Percentiles rank a stretch among this genome's conserved stretches.
These are phyloP conservation scores for Drosophila simulans DNA, from an alignment of 1,140 invertebrate species.

Conservation along the genomic window DNA sequence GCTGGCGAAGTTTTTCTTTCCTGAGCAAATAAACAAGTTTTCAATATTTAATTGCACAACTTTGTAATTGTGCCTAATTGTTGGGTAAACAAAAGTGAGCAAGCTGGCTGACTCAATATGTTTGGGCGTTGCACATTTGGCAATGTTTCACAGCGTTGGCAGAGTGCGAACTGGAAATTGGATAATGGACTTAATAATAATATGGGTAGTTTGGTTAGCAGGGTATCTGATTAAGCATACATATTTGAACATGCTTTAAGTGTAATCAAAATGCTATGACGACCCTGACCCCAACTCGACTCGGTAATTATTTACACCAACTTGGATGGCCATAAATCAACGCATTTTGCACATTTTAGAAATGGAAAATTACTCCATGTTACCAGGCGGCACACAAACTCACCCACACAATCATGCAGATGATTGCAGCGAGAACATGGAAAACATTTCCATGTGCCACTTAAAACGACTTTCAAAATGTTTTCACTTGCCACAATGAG, in stretches of 20 bases:
- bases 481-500: conserved; percentile 68
- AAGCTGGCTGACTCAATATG: conserved; percentile 56
- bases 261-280: conserved; percentile 32
- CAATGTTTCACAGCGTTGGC: conserved; percentile 18
- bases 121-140: conserved; percentile 41
- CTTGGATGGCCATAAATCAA: conserved; percentile 40
- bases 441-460: conserved; percentile 56
- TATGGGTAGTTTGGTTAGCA: not conserved
- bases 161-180: conserved; percentile 15
- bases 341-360: conserved; percentile 42
- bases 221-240: not conserved
- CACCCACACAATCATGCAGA: conserved; percentile 12
- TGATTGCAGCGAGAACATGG: conserved; percentile 46
- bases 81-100: conserved; percentile 61
- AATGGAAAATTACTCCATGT: conserved; percentile 37
- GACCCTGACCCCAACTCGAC: conserved; percentile 29
- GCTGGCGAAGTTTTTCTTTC: conserved; percentile 43
- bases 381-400: not conserved
- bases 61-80: conserved; percentile 74
- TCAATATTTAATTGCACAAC: conserved; percentile 73
- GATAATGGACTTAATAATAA: conserved; percentile 25
- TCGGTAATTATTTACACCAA: conserved; percentile 48
- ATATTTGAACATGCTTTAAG: conserved; percentile 2
- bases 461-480: conserved; percentile 74
- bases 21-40: conserved; percentile 57